Conservation (phyloP, 2,888 invertebrate species). For the Lordiphosa fenestrarum region DNA sequence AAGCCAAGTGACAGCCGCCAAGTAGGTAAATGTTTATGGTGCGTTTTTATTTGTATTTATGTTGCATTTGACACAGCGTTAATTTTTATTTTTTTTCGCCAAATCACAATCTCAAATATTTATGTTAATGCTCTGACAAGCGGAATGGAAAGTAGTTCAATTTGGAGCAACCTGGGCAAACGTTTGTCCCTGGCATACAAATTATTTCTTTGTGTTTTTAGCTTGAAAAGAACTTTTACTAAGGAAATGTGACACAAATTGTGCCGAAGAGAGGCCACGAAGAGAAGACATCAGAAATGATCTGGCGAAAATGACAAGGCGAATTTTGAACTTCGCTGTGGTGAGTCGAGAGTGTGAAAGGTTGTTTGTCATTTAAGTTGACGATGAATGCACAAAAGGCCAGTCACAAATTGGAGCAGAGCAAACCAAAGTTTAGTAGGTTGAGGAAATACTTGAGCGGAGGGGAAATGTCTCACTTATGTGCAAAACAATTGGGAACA, state of each 20-base stretch:
- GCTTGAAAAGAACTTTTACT: slow-evolving; percentile 38
- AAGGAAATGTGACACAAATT: slow-evolving; percentile 60
- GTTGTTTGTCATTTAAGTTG: slow-evolving; percentile 52
- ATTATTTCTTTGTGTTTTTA: slow-evolving; percentile 39
- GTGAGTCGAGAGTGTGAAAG: slow-evolving; percentile 55
- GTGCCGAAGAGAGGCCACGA: slow-evolving; percentile 9
- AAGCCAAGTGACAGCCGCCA: slow-evolving; percentile 41
- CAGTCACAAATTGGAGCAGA: slow-evolving; percentile 33
- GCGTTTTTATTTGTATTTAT: slow-evolving; percentile 34
- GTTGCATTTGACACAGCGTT: slow-evolving; percentile 48
- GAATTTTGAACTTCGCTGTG: slow-evolving; percentile 31
- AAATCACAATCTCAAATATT: slow-evolving; percentile 50
- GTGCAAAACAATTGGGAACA: too few species aligned
- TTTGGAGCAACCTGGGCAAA: slow-evolving; percentile 37
- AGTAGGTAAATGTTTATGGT: slow-evolving; percentile 61
- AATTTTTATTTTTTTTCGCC: slow-evolving; percentile 7
- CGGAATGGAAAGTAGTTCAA: slow-evolving; percentile 63
- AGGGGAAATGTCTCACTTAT: neutral
- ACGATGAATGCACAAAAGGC: slow-evolving; percentile 26
- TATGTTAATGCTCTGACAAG: slow-evolving; percentile 53
- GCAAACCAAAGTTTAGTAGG: slow-evolving; percentile 26
- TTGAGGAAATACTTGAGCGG: slow-evolving; percentile 20
- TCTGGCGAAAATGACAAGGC: slow-evolving; percentile 58
- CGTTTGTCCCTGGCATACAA: slow-evolving; percentile 65
- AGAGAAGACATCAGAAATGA: slow-evolving; percentile 39